Percentiles rank a stretch among this genome's conserved stretches.
Evolutionary conservation across 2,113 vertebrate genomes (phyloP).

Genomic region (Cyanoderma ruficeps): DNA sequence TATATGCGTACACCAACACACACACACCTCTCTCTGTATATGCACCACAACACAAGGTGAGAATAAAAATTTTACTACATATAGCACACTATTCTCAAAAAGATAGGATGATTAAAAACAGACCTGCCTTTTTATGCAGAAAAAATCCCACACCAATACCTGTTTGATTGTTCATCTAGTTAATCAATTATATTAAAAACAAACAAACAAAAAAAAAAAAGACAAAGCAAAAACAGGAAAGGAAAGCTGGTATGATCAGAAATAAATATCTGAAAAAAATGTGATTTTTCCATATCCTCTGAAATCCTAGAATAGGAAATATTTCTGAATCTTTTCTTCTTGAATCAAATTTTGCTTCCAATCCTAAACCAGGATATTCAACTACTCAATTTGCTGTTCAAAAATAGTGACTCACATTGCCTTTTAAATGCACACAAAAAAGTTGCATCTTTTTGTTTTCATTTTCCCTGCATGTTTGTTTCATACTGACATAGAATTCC

Average conservation of each 20-base stretch:
- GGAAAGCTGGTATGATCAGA: background rate
- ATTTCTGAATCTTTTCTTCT: background rate
- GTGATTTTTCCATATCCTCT: background rate
- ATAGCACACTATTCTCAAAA: background rate
- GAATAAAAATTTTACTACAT: background rate
- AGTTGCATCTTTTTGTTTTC: background rate
- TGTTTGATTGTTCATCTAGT: background rate
- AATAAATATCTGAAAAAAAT: background rate
- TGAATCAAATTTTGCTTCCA: background rate
- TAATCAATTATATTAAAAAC: background rate
- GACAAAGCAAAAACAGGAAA: background rate
- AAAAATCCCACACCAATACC: background rate
- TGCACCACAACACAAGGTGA: background rate
- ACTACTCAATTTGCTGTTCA: background rate
- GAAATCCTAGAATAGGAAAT: background rate
- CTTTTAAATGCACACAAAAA: background rate
- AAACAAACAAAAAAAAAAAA: background rate
- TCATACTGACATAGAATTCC: background rate
- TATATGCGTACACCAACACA: background rate
- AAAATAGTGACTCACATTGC: background rate
- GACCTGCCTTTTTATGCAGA: background rate
- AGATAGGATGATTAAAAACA: background rate
- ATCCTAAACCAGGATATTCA: background rate
- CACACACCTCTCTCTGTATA: background rate
- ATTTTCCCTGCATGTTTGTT: conserved; percentile 27